A percentile compares a stretch with the other conserved stretches of the same genome.
Evolutionary conservation across 2,113 vertebrate species (phyloP).

Genomic region (Hippocampus comes): DNA sequence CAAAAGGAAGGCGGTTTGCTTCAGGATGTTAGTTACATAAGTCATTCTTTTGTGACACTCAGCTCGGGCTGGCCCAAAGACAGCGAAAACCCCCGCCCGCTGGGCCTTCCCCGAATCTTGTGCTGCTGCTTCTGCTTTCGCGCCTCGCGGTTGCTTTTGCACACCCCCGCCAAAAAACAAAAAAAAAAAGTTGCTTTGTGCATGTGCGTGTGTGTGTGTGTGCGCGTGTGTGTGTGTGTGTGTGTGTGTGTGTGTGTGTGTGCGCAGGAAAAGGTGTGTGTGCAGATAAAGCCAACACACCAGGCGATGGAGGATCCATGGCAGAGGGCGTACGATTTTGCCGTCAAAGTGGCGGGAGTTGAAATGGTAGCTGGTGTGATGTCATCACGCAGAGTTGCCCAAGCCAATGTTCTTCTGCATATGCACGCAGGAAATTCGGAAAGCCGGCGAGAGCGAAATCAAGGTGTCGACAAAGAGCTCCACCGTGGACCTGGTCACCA

Average conservation of each 20-base stretch:
- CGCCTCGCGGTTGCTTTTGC: not conserved
- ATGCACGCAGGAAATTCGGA: slow-evolving; percentile 75
- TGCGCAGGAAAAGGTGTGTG: no score
- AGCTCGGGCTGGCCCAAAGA: not conserved
- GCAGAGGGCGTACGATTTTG: slow-evolving; percentile 64
- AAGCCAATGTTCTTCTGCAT: not conserved
- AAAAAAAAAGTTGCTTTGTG: not conserved
- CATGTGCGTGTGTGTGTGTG: not conserved
- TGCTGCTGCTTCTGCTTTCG: no score
- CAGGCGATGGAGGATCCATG: slow-evolving; percentile 61
- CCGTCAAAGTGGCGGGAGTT: slow-evolving; percentile 57
- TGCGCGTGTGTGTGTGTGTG: no score
- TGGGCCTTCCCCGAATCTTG: not conserved
- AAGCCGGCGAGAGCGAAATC: slow-evolving; percentile 83
- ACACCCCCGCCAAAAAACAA: no score
- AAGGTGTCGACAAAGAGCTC: slow-evolving; percentile 87
- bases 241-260: no score
- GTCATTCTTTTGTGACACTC: not conserved
- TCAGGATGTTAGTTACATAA: slow-evolving; percentile 13
- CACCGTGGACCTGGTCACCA: slow-evolving; percentile 88
- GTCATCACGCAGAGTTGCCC: not conserved
- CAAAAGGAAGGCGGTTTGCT: not conserved
- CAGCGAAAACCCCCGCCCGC: not conserved
- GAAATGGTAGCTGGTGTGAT: not conserved
- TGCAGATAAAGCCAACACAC: slow-evolving; percentile 3